These are phyloP conservation scores for Crossaster papposus DNA, from an alignment of 53 echinoderm and acorn worm species.

Conservation along the genomic window DNA sequence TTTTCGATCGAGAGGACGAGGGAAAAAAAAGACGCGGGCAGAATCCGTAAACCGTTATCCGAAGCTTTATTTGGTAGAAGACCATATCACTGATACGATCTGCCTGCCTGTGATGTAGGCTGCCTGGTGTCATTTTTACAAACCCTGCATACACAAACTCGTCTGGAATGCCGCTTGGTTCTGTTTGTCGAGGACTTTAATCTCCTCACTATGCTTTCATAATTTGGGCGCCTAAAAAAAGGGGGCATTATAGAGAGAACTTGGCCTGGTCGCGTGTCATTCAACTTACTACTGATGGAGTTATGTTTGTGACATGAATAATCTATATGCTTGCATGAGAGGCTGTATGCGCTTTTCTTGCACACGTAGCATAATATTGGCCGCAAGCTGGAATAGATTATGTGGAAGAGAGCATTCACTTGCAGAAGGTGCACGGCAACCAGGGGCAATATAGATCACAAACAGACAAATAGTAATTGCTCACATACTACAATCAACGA, in stretches of 20 bases:
- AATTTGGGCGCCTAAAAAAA: neutral
- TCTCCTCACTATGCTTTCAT: conserved; percentile 7
- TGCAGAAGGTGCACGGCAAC: neutral
- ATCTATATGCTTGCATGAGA: neutral
- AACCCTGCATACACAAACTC: conserved; percentile 20
- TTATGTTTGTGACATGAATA: conserved; percentile 14
- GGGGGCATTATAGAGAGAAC: neutral
- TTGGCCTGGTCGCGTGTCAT: neutral
- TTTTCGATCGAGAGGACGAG: conserved; percentile 43
- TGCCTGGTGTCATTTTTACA: conserved; percentile 38
- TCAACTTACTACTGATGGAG: neutral
- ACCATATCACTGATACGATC: conserved; percentile 12
- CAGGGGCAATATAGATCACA: neutral
- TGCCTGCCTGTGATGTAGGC: neutral
- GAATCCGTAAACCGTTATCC: conserved; percentile 15
- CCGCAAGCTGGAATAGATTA: conserved; percentile 8
- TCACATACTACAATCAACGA: neutral
- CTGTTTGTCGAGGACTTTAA: conserved; percentile 39
- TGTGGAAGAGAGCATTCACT: neutral
- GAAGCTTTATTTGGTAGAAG: neutral
- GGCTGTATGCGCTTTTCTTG: neutral
- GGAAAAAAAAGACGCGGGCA: conserved; percentile 17
- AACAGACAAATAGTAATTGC: neutral
- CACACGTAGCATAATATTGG: neutral
- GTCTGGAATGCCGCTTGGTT: neutral